Conservation (phyloP, 2,888 invertebrate species). For the Leptopilina drosophilae region DNA sequence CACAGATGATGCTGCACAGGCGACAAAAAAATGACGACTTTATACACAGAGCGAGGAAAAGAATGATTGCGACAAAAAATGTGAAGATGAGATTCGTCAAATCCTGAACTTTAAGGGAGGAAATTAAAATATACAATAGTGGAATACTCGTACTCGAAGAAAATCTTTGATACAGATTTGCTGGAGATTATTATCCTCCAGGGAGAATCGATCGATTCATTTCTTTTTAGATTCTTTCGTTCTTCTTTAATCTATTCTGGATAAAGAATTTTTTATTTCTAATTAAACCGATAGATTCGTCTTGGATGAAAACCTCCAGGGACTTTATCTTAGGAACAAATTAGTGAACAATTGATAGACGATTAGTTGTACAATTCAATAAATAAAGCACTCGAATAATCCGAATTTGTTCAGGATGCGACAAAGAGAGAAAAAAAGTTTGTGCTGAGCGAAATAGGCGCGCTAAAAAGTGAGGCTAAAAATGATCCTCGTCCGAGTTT, state of each 20-base stretch:
- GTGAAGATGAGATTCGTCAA: conserved; percentile 32
- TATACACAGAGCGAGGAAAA: conserved; percentile 35
- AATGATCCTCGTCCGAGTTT: conserved; percentile 41
- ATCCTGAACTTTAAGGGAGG: conserved; percentile 37
- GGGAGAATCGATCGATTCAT: too few species aligned
- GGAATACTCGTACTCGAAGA: conserved; percentile 23
- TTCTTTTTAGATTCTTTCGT: too few species aligned
- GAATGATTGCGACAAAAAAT: conserved; percentile 21
- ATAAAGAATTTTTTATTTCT: too few species aligned
- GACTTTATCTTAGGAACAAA: background rate
- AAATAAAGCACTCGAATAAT: conserved; percentile 23
- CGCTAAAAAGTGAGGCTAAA: conserved; percentile 49
- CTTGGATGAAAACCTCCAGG: too few species aligned
- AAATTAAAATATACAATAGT: conserved; percentile 50
- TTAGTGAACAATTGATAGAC: background rate
- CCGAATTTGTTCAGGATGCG: conserved; percentile 12
- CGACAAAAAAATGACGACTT: conserved; percentile 31
- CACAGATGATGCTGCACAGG: conserved; percentile 30
- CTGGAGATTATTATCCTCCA: too few species aligned
- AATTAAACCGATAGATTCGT: too few species aligned
- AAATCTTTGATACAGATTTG: too few species aligned
- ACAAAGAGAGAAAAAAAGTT: conserved; percentile 24
- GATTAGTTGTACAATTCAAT: background rate
- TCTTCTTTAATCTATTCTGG: too few species aligned
- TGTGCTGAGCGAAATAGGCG: conserved; percentile 49